Evolutionary conservation across 2,113 vertebrate species (phyloP), one percentile per base, ranked within the genome.

Genomic region (Colius striatus): DNA sequence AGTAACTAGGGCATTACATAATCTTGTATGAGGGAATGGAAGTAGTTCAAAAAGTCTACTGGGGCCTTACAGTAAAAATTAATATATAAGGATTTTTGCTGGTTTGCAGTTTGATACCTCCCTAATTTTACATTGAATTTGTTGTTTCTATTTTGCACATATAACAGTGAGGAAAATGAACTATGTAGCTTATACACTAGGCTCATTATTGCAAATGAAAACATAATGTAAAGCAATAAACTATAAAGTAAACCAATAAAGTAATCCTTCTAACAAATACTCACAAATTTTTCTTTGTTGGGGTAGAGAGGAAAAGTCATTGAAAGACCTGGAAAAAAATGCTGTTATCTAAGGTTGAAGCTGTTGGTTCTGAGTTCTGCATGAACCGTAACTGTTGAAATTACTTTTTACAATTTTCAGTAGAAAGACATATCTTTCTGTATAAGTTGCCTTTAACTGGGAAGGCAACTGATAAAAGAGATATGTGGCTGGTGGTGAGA

Each of bases 391-490:
- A 75, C 68, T 90, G 79, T 83, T 76, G 75, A 87, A 96, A 92
- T 80, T 79, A 54, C 9, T 65, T 79, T 91, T 84, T 91, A 27
- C 81, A 72, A 16, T 89, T 92, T 83, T 84, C 66, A 30, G 1
- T 38, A 78, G 53, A 68, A 91, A 57, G 87, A 58, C 2, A 0
- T 58, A 30, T 63, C 48, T 86, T 16, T 58, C 55, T 82, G 11
- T 86, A 1, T 77, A 92, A 95, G 85, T 88, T 86, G 81, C 79
- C 85, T 95, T 90, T 88, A 84, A 79, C 50, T 71, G 87, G 30
- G 41, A 30, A 63, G 68, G 58, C 78, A 34, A 38, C 43, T 83
- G 67, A 85, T 83, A 75, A 68, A 77, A 77, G 9, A 82, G 41
- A 32, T 79, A 90, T 23, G 32, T 88, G 82, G 32, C 71, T 88